Percentiles rank a stretch among this genome's conserved stretches.
phyloP scores from a whole-genome alignment of 2,888 invertebrate species.

The Fissipunctia ypsillon region DNA sequence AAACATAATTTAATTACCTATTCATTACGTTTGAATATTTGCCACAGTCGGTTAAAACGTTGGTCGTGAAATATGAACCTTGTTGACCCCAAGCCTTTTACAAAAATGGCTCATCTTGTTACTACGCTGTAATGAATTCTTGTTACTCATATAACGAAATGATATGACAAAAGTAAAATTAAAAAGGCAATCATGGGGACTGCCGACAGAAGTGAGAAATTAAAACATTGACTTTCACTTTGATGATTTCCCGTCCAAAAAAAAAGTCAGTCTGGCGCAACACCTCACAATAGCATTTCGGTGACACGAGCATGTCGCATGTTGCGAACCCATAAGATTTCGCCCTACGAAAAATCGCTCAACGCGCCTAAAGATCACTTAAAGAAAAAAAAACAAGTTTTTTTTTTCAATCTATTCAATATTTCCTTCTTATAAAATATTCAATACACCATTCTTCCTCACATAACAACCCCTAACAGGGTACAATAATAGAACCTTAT shows the following conservation, averaged over 20 bases:
- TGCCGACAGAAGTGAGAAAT: no score
- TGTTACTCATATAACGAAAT: background rate
- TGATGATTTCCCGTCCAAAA: no score
- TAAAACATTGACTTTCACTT: no score
- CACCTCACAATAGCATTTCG: no score
- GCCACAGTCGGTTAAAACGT: background rate
- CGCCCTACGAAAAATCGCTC: no score
- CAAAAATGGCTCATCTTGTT: background rate
- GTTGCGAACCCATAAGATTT: no score
- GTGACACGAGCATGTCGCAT: no score
- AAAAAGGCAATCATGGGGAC: background rate
- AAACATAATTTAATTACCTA: background rate
- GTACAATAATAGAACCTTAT: conserved; percentile 16
- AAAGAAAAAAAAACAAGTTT: no score
- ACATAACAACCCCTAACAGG: conserved; percentile 18
- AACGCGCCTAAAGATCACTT: no score
- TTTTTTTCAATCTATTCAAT: background rate
- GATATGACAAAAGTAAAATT: background rate
- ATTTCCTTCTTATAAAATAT: background rate
- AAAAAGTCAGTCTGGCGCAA: no score
- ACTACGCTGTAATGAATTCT: background rate
- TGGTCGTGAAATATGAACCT: background rate
- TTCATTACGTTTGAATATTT: background rate
- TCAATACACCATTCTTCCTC: conserved; percentile 5
- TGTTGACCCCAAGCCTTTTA: no score